A percentile compares a stretch with the other conserved stretches of the same genome.
Evolutionary conservation across 2,797 vertebrate species (phyloP).

Genomic region (Antrozous pallidus): DNA sequence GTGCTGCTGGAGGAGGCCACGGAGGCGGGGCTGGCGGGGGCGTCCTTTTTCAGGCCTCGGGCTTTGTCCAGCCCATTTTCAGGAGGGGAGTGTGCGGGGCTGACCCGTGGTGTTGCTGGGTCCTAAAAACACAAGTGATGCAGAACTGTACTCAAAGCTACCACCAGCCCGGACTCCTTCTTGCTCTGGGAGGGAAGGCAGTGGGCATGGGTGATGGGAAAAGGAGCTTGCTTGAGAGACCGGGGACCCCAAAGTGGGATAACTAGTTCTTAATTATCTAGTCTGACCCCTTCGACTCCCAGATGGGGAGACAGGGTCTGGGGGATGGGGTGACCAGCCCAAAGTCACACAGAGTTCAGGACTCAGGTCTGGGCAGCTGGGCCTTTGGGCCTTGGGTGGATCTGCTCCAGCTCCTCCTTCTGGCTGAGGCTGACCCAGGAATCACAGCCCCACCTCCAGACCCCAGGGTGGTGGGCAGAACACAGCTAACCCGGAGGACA

Average conservation of each 20-base stretch:
- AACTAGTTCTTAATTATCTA: neutral
- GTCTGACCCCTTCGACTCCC: neutral
- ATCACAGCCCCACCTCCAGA: neutral
- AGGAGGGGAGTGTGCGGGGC: slow-evolving; percentile 94
- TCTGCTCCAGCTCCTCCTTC: neutral
- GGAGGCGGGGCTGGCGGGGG: slow-evolving; percentile 95
- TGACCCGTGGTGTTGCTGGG: slow-evolving; percentile 92
- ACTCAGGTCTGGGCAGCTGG: neutral
- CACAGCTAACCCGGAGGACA: neutral
- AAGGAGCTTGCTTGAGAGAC: neutral
- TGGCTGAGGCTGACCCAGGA: neutral
- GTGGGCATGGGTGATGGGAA: rapidly evolving
- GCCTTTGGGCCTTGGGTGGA: neutral
- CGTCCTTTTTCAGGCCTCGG: slow-evolving; percentile 91
- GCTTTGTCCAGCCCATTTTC: slow-evolving; percentile 96
- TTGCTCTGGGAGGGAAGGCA: neutral
- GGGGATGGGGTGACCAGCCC: neutral
- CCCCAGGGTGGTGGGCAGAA: neutral
- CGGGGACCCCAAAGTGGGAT: neutral
- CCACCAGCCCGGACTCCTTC: neutral
- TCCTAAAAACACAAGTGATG: slow-evolving; percentile 82
- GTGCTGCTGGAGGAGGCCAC: slow-evolving; percentile 98
- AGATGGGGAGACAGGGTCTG: neutral
- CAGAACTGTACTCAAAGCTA: neutral
- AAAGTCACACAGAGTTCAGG: neutral